Conservation (phyloP, 1,140 invertebrate species). For the Teleopsis dalmanni region DNA sequence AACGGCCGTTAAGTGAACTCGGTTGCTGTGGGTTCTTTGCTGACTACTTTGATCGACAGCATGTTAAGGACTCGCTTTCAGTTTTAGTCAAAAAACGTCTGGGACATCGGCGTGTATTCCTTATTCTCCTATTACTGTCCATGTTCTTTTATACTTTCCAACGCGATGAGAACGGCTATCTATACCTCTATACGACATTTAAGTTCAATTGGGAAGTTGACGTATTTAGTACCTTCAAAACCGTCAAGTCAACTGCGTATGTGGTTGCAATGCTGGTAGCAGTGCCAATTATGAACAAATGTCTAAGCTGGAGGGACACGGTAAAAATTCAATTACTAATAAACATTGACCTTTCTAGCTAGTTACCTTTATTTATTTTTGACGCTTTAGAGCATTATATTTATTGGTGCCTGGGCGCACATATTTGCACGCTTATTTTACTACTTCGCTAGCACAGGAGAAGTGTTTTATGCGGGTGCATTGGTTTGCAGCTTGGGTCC, state of each 20-base stretch:
- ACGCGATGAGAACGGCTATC: slow-evolving; percentile 62
- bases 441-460: slow-evolving; percentile 47
- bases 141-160: slow-evolving; percentile 73
- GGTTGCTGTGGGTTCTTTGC: slow-evolving; percentile 51
- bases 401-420: slow-evolving; percentile 60
- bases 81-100: slow-evolving; percentile 52
- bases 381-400: slow-evolving; percentile 52
- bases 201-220: slow-evolving; percentile 60
- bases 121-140: slow-evolving; percentile 57
- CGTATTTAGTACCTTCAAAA: slow-evolving; percentile 59
- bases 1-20: slow-evolving; percentile 50
- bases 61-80: slow-evolving; percentile 53
- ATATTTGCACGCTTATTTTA: slow-evolving; percentile 60
- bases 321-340: slow-evolving; percentile 22
- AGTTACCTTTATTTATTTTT: slow-evolving; percentile 9
- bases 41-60: slow-evolving; percentile 63
- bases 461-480: slow-evolving; percentile 59
- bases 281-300: slow-evolving; percentile 60
- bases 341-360: not conserved
- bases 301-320: slow-evolving; percentile 59
- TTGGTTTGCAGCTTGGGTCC: slow-evolving; percentile 61
- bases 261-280: slow-evolving; percentile 57
- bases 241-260: slow-evolving; percentile 59
- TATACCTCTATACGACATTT: slow-evolving; percentile 58
- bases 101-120: slow-evolving; percentile 50